phyloP scores from a whole-genome alignment of 2,113 vertebrate species.

The Hippocampus zosterae region DNA sequence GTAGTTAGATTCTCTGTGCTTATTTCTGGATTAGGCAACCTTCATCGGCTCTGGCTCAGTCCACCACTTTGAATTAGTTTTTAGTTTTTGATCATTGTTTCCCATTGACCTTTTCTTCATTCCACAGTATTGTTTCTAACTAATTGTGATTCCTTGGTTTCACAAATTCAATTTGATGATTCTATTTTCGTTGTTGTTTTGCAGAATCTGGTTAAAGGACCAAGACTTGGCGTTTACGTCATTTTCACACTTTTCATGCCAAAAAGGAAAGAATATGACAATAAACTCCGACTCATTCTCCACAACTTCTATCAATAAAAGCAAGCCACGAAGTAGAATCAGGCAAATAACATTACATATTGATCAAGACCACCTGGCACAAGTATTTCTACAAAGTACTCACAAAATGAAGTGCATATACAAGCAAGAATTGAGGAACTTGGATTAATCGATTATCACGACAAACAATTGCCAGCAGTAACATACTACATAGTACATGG shows the following conservation, averaged over 20 bases:
- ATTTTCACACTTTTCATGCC: background rate
- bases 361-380: conserved; percentile 6
- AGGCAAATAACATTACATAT: background rate
- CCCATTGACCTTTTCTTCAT: background rate
- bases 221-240: background rate
- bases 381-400: background rate
- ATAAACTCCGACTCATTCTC: background rate
- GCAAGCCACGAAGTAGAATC: conserved; percentile 19
- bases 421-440: background rate
- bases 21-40: background rate
- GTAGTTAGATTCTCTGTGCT: background rate
- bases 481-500: background rate
- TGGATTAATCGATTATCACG: conserved; percentile 31
- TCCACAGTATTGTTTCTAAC: background rate
- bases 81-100: background rate
- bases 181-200: background rate
- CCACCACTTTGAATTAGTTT: background rate
- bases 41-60: background rate
- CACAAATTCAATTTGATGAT: background rate
- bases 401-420: background rate
- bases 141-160: background rate
- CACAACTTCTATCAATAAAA: conserved; percentile 9
- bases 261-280: background rate
- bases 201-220: background rate
- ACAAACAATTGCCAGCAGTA: conserved; percentile 11